Conservation (phyloP, 2,797 vertebrate species). For the Acanthurus tractus region DNA sequence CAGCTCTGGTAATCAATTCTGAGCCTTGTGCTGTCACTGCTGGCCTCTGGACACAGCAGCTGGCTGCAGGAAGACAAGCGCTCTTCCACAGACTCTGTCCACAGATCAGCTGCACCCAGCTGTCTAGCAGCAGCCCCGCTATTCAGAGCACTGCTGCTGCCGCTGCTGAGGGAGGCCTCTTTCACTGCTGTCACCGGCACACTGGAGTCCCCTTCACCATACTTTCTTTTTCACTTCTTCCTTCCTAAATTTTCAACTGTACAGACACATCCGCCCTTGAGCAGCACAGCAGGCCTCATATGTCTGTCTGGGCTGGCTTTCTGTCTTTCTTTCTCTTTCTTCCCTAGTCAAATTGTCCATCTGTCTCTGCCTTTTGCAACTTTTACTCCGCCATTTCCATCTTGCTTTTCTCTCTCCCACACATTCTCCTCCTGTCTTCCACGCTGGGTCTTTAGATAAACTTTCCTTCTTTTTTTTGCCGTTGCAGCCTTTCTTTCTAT, state of each 20-base stretch:
- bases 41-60: conserved; percentile 89
- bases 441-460: conserved; percentile 75
- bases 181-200: conserved; percentile 62
- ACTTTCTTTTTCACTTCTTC: conserved; percentile 81
- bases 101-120: conserved; percentile 89
- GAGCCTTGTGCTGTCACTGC: conserved; percentile 90
- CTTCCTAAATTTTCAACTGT: conserved; percentile 82
- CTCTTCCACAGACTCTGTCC: conserved; percentile 86
- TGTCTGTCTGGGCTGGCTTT: conserved; percentile 62
- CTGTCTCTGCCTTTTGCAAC: conserved; percentile 68
- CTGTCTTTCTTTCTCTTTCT: conserved; percentile 66
- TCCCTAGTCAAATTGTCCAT: conserved; percentile 71
- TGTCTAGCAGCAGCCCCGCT: conserved; percentile 76
- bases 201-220: conserved; percentile 83
- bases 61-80: conserved; percentile 91
- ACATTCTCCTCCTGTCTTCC: conserved; percentile 71
- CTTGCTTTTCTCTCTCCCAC: conserved; percentile 53
- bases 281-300: conserved; percentile 68
- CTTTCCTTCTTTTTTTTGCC: conserved; percentile 61
- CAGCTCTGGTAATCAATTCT: conserved; percentile 91
- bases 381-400: conserved; percentile 59
- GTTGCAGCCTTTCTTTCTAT: conserved; percentile 69
- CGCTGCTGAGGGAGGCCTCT: conserved; percentile 62
- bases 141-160: conserved; percentile 64
- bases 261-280: conserved; percentile 79